Base-by-base conservation (phyloP, 2,797 vertebrate genomes). In the Bufotes viridis region DNA sequence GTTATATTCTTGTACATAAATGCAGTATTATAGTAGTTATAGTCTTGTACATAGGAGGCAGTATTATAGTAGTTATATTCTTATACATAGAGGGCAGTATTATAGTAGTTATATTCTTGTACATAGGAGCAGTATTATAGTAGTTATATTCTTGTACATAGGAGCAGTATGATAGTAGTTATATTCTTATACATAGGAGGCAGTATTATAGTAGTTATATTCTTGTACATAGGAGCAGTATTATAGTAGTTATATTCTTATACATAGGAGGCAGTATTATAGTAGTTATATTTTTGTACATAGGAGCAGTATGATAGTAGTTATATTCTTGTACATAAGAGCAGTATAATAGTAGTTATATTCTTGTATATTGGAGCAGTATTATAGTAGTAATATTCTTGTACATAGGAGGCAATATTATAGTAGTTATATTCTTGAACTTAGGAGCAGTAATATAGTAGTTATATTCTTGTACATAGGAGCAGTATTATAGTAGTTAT, bases 321-420 rank as follows among this genome's bases (percentile, higher is more conserved):
- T 72, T 42, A 72, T 72, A 72, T 72, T 72, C 69, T 72, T 72
- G 29, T 42, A 72, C 29, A 72, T 72, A 72, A 6, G 69, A n/a
- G 69, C 15, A 72, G 69, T 72, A 72, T 72, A 42, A 72, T 72
- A 72, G 69, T 42, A 72, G 69, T 72, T 72, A 72, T 72, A 72
- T 72, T 72, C 29, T 72, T 72, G 69, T 72, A 72, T 15, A 42
- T 72, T 42, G 69, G 69, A 1, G 61, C 91, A 78, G 81, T 91
- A 72, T 72, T 72, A 72, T 72, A 72, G 29, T 72, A 72, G 65
- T 69, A 29, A 69, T 69, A 69, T 69, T 69, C 65, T 29, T 69
- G 24, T 69, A 69, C 24, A 69, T 69, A 26, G 65, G 65, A 11
- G 65, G 65, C 65, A 69, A 24, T 29, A 69, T 69, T 69, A 69